Evolutionary conservation across 2,888 invertebrate species (phyloP).

Genomic region (Erpobdella octoculata): DNA sequence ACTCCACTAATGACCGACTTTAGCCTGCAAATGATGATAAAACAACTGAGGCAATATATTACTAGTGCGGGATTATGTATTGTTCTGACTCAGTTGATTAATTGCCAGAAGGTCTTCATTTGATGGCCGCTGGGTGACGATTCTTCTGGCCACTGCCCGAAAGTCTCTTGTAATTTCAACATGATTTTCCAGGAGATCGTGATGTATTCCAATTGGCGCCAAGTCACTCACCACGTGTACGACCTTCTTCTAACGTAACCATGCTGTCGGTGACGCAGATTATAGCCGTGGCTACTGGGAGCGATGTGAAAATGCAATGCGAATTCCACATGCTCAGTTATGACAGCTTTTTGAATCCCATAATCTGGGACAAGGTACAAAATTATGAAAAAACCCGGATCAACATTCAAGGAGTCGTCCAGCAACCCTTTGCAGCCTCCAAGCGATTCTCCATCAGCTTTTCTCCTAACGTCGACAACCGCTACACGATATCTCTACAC

Average conservation of each 20-base stretch:
- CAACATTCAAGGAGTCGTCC: constrained; percentile 33
- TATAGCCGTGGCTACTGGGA: background rate
- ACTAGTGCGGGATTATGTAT: background rate
- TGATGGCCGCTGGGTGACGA: background rate
- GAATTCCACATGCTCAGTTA: constrained; percentile 23
- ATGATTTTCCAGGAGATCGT: background rate
- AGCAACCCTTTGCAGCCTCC: constrained; percentile 30
- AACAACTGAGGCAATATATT: constrained; percentile 3
- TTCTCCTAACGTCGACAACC: constrained; percentile 2
- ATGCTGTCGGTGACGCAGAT: constrained; percentile 21
- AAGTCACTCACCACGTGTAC: too few relatives aligned
- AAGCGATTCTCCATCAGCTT: constrained; percentile 31
- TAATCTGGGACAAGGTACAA: constrained; percentile 33
- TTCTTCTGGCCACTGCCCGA: background rate
- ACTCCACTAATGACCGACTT: constrained; percentile 4
- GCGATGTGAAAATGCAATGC: constrained; percentile 7
- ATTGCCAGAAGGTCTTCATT: background rate
- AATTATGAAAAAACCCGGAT: constrained; percentile 29
- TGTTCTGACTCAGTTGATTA: constrained; percentile 3
- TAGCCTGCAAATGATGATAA: constrained; percentile 2
- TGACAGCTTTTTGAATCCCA: constrained; percentile 13
- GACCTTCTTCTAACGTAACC: background rate
- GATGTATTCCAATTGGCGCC: background rate
- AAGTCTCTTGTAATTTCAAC: background rate
- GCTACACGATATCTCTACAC: constrained; percentile 4